These are phyloP conservation scores for Dicaeum eximium DNA, from an alignment of 2,113 vertebrate species.

Conservation along the genomic window DNA sequence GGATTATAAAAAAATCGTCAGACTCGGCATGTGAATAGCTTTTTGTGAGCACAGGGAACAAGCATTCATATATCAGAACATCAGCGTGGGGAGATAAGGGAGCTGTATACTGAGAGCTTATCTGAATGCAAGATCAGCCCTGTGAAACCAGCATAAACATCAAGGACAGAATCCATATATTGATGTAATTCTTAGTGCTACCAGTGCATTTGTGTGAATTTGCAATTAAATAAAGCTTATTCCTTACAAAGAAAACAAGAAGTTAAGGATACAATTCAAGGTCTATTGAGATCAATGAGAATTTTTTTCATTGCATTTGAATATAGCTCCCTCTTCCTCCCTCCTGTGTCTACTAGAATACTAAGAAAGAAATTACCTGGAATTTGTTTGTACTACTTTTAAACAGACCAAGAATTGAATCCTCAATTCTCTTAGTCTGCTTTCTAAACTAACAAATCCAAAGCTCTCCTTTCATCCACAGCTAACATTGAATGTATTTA, in stretches of 20 bases:
- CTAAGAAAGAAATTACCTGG: not conserved
- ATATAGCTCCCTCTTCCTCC: not conserved
- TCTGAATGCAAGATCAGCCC: conserved; percentile 53
- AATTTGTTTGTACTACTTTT: not conserved
- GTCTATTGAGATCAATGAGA: conserved; percentile 1
- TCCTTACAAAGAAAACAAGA: conserved; percentile 51
- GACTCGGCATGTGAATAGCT: conserved; percentile 31
- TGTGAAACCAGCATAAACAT: conserved; percentile 49
- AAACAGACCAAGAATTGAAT: not conserved
- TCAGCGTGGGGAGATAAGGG: conserved; percentile 50
- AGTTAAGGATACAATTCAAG: conserved; percentile 40
- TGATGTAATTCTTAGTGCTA: conserved; percentile 36
- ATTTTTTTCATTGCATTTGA: not conserved
- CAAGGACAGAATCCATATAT: conserved; percentile 59
- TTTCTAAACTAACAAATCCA: not conserved
- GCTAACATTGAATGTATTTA: not conserved
- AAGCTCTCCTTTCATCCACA: not conserved
- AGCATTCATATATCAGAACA: conserved; percentile 51
- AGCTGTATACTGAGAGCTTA: conserved; percentile 9
- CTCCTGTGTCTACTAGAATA: not conserved
- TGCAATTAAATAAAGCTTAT: conserved; percentile 58
- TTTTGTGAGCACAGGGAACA: conserved; percentile 21
- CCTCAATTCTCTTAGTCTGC: not conserved
- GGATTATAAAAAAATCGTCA: conserved; percentile 14
- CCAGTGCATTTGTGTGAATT: conserved; percentile 9